phyloP scores from a whole-genome alignment of 2,888 invertebrate genomes.

The Dynastes tityus region DNA sequence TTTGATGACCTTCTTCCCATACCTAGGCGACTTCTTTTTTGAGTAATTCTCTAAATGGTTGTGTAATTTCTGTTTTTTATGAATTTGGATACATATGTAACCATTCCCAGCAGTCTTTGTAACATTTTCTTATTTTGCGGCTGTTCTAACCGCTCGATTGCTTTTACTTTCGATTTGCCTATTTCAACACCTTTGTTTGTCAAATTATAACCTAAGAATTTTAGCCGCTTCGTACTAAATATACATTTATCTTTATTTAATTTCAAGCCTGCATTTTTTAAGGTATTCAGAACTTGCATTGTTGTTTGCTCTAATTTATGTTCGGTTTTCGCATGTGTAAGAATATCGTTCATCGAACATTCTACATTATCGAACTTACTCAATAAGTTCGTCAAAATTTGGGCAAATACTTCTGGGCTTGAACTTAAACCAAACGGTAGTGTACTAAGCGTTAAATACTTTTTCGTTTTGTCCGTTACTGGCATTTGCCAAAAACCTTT shows the following conservation, averaged over 20 bases:
- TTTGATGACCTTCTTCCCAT: not conserved
- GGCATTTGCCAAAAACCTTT: too few relatives aligned
- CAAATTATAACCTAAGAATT: not conserved
- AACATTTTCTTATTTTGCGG: slow-evolving; percentile 4
- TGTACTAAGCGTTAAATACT: not conserved
- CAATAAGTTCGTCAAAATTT: not conserved
- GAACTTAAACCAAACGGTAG: not conserved
- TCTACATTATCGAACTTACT: not conserved
- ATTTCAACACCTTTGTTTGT: not conserved
- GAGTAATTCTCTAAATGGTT: not conserved
- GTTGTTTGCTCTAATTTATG: not conserved
- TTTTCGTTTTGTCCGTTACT: too few relatives aligned
- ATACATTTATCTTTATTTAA: too few relatives aligned
- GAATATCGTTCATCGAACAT: not conserved
- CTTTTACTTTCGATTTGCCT: not conserved
- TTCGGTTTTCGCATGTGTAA: not conserved
- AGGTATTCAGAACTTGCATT: not conserved
- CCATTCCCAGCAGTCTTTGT: not conserved
- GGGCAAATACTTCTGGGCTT: not conserved
- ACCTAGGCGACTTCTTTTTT: slow-evolving; percentile 1
- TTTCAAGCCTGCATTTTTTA: not conserved
- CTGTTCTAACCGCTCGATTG: not conserved
- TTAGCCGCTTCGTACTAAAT: not conserved
- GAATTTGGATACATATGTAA: not conserved
- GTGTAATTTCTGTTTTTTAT: not conserved